Percentiles rank a stretch among this genome's conserved stretches.
These are phyloP conservation scores for Ceramica pisi DNA, from an alignment of 2,888 invertebrate genomes.

Conservation along the genomic window DNA sequence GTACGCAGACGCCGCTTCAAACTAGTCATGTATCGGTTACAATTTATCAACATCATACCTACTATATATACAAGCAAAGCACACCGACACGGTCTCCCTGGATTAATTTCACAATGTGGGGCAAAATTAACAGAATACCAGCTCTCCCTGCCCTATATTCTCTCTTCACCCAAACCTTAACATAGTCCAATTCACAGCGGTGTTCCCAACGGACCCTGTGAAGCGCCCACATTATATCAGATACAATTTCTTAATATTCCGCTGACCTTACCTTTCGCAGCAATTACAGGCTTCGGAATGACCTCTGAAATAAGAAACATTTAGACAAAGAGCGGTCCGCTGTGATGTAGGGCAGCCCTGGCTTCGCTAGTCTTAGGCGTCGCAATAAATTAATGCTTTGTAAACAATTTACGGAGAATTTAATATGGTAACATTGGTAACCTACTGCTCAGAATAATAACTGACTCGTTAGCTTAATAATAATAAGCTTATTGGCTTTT, in stretches of 20 bases:
- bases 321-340: constrained; percentile 16
- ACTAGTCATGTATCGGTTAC: neutral
- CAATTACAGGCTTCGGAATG: constrained; percentile 24
- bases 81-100: neutral
- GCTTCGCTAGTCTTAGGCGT: constrained; percentile 15
- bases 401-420: constrained; percentile 37
- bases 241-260: constrained; percentile 37
- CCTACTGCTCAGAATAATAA: constrained; percentile 4
- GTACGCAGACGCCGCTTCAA: neutral
- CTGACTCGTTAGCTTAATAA: constrained; percentile 30
- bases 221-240: constrained; percentile 23
- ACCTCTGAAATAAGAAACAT: constrained; percentile 26
- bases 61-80: neutral
- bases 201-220: neutral
- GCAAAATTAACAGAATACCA: constrained; percentile 2
- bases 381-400: constrained; percentile 41
- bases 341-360: constrained; percentile 31
- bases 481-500: constrained; percentile 22
- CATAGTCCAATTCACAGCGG: neutral
- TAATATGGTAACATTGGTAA: constrained; percentile 14
- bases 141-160: neutral
- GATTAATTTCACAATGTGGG: neutral
- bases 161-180: neutral
- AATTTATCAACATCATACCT: neutral
- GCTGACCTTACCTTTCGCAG: constrained; percentile 40